Evolutionary conservation across 2,888 invertebrate species (phyloP).

Genomic region (Dascillus cervinus): DNA sequence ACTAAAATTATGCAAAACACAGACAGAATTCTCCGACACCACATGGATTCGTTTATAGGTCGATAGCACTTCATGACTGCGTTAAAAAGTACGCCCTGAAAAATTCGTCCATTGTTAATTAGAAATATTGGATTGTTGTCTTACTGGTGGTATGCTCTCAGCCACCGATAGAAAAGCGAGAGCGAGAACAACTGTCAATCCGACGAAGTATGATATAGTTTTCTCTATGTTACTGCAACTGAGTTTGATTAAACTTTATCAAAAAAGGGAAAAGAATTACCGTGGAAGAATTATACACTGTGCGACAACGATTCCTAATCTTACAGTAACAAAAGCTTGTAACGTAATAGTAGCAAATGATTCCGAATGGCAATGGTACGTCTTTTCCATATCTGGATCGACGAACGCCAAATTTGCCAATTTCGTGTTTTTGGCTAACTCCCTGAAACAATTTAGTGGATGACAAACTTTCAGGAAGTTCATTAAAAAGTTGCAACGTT

Average conservation of each 20-base stretch:
- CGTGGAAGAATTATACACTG: constrained; percentile 50
- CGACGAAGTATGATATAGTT: too few relatives aligned
- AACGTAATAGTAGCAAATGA: constrained; percentile 58
- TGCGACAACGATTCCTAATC: constrained; percentile 47
- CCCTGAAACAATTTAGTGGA: constrained; percentile 42
- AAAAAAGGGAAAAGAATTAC: constrained; percentile 29
- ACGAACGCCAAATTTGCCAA: constrained; percentile 59
- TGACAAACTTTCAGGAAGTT: too few relatives aligned
- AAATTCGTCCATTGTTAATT: too few relatives aligned
- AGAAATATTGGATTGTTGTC: too few relatives aligned
- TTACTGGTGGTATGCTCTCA: too few relatives aligned
- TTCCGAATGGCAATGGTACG: constrained; percentile 58
- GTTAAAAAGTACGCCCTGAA: too few relatives aligned
- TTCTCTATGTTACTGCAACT: too few relatives aligned
- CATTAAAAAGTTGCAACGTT: constrained; percentile 14
- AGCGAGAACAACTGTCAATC: too few relatives aligned
- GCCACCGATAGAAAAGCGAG: too few relatives aligned
- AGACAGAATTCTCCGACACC: constrained; percentile 49
- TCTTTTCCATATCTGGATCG: constrained; percentile 56
- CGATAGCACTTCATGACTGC: too few relatives aligned
- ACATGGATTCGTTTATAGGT: constrained; percentile 49
- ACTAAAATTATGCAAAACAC: constrained; percentile 50
- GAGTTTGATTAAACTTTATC: not conserved
- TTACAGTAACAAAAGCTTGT: constrained; percentile 56
- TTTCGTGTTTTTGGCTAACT: constrained; percentile 60